Evolutionary conservation across 2,888 invertebrate genomes (phyloP).

Genomic region (Exocentrus adspersus): DNA sequence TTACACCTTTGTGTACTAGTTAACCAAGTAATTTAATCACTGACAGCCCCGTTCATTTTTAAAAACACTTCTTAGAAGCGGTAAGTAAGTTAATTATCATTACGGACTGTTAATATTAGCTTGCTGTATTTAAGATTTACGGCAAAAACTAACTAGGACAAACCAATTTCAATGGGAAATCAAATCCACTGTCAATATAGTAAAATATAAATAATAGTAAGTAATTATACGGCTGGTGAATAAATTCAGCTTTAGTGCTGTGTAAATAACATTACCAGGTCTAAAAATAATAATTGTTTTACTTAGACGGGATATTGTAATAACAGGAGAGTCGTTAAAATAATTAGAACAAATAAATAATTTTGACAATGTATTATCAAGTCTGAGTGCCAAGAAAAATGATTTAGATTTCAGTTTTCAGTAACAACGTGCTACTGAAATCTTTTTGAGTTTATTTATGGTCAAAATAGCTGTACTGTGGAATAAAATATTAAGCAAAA

Average conservation of each 20-base stretch:
- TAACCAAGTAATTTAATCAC: too few relatives aligned
- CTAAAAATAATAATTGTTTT: neutral
- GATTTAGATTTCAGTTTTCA: too few relatives aligned
- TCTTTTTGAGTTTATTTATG: too few relatives aligned
- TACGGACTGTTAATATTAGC: neutral
- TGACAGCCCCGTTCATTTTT: too few relatives aligned
- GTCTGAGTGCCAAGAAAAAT: too few relatives aligned
- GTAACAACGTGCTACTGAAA: too few relatives aligned
- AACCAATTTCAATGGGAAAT: constrained; percentile 11
- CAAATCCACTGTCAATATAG: neutral
- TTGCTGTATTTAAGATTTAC: constrained; percentile 2
- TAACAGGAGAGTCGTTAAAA: neutral
- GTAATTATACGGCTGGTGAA: neutral
- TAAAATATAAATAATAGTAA: constrained; percentile 7
- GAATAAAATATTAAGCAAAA: too few relatives aligned
- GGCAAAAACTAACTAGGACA: constrained; percentile 1
- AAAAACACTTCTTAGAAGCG: neutral
- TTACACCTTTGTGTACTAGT: too few relatives aligned
- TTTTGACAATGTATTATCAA: too few relatives aligned
- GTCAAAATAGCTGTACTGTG: too few relatives aligned
- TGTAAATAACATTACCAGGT: neutral
- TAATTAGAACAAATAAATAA: neutral
- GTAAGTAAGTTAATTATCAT: neutral
- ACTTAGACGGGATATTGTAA: neutral
- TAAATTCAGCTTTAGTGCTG: constrained; percentile 1